phyloP scores from a whole-genome alignment of 2,797 vertebrate species.

The Anguilla megastoma region DNA sequence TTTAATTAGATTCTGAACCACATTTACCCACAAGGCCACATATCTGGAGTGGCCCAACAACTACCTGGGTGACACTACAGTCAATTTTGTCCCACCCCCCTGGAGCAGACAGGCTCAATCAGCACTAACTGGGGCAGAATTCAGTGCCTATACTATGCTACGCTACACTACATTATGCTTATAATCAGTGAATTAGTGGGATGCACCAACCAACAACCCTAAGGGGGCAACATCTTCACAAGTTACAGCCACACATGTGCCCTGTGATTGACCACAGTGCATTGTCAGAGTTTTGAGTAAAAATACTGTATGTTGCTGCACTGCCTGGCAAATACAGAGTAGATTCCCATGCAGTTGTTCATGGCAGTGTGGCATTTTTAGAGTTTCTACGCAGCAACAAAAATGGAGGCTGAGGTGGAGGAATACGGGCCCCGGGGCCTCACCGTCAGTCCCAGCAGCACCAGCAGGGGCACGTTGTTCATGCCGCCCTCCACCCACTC shows the following conservation, averaged over 20 bases:
- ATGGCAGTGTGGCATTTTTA: too few relatives aligned
- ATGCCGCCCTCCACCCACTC: constrained; percentile 91
- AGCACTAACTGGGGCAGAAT: not conserved
- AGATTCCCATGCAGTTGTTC: too few relatives aligned
- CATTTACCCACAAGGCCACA: not conserved
- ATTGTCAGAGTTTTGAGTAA: not conserved
- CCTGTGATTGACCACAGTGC: not conserved
- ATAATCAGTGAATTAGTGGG: not conserved
- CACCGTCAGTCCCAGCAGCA: constrained; percentile 86
- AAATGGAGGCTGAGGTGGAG: not conserved
- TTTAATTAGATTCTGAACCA: too few relatives aligned
- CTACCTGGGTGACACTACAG: not conserved
- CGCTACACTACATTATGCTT: not conserved
- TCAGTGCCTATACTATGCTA: not conserved
- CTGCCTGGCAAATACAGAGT: too few relatives aligned
- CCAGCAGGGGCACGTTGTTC: constrained; percentile 86
- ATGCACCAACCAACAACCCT: not conserved
- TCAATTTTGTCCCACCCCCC: not conserved
- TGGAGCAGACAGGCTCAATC: not conserved
- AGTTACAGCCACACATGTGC: not conserved
- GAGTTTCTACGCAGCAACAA: too few relatives aligned
- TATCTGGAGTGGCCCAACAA: not conserved
- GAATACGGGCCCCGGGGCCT: not conserved
- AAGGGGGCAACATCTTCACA: not conserved
- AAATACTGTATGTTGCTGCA: not conserved